phyloP scores from a whole-genome alignment of 2,797 vertebrate species.

The Parauchenoglanis punctatus region DNA sequence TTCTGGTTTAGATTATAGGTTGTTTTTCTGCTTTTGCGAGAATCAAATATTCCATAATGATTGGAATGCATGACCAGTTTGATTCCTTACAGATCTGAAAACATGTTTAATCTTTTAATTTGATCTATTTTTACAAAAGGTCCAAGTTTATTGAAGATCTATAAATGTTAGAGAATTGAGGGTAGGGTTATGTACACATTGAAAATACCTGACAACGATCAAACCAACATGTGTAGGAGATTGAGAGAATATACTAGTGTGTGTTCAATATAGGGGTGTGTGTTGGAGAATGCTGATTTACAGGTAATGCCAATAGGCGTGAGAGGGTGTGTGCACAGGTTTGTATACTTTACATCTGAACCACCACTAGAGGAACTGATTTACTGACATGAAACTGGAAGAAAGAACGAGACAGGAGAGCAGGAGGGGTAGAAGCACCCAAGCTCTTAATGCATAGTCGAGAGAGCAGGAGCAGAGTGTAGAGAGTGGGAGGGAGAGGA shows the following conservation, averaged over 20 bases:
- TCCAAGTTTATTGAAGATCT: too few species aligned
- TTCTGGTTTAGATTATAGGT: background rate
- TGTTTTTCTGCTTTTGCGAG: background rate
- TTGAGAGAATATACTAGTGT: background rate
- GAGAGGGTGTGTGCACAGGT: constrained; percentile 63
- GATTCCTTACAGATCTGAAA: background rate
- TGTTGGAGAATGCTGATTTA: constrained; percentile 72
- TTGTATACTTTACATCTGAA: constrained; percentile 65
- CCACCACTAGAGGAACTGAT: constrained; percentile 64
- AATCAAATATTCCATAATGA: background rate
- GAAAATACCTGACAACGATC: background rate
- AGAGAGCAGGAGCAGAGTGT: constrained; percentile 60
- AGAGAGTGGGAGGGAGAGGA: constrained; percentile 66
- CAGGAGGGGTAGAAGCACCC: constrained; percentile 2
- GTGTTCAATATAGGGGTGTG: background rate
- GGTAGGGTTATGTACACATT: background rate
- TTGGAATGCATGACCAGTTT: background rate
- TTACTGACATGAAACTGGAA: constrained; percentile 58
- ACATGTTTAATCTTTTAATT: background rate
- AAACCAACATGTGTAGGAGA: background rate
- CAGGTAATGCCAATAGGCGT: constrained; percentile 66
- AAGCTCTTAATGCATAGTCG: background rate
- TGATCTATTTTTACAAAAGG: background rate
- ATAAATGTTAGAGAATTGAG: background rate
- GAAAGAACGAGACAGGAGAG: background rate